Base-by-base conservation (phyloP, 2,888 invertebrate genomes). In the Tolmerus cingulatus region DNA sequence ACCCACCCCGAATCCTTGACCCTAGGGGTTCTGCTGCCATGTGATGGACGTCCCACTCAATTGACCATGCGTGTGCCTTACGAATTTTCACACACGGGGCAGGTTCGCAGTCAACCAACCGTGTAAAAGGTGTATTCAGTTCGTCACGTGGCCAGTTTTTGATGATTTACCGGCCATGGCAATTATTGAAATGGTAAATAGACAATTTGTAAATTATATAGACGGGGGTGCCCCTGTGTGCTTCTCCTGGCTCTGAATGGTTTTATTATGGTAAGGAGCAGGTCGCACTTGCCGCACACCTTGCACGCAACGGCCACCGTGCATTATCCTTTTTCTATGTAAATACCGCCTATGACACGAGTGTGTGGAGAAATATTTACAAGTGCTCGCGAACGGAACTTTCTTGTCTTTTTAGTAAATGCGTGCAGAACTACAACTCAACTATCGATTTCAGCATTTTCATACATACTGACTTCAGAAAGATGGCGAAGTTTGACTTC, bases 221-320 rank as follows among this genome's bases (percentile, higher is more conserved):
- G 87, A 87, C 78, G 81, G 43, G 87, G 88, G 87, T 87, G 87
- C 77, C 30, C 86, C 85, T 81, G 87, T 74, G 43, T 79, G 74
- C 87, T 82, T 81, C 66, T 88, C 66, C 79, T 23, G 46, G 91
- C 91, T 91, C 91, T 90, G 90, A 90, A 91, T 91, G 91, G 91
- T 91, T 91, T 87, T 86, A 79, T 87, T 87, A 86, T 84, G 84
- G 87, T 37, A 85, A 85, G 40, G 57, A 77, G 74, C 76, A 84
- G 78, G 87, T 87, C 16, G 57, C 74, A 66, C 74, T 81, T 81
- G 40, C 27, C n/a, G 43, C 84, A 23, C 87, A 87, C 87, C 87
- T 84, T 87, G 87, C 87, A 87, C 76, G 87, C 84, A 87, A 87
- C 55, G 19, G 27, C 14, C 14, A 46, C 23, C 27, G 66, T 23